Percentiles rank a stretch among this genome's conserved stretches.
Evolutionary conservation across 2,888 invertebrate species (phyloP).

Genomic region (Endotricha flammealis): DNA sequence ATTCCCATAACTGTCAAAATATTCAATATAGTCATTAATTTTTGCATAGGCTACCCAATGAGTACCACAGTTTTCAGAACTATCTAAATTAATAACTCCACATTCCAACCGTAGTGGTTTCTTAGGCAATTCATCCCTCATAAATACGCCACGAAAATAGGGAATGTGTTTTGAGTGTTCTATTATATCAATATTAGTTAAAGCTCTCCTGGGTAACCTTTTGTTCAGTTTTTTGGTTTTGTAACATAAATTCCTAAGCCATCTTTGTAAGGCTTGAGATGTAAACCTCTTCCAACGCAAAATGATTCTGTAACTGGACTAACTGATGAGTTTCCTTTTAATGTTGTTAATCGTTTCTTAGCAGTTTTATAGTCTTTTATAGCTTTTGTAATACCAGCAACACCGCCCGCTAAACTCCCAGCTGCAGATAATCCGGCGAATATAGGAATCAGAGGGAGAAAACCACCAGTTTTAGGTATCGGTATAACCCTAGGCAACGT

Average conservation of each 20-base stretch:
- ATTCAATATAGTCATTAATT: constrained; percentile 2
- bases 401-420: constrained; percentile 11
- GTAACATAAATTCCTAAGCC: too few relatives aligned
- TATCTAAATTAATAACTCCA: too few relatives aligned
- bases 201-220: too few relatives aligned
- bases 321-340: too few relatives aligned
- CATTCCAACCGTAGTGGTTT: constrained; percentile 1
- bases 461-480: too few relatives aligned
- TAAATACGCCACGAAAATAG: constrained; percentile 7
- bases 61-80: too few relatives aligned
- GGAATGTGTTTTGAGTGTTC: constrained; percentile 2
- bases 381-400: constrained; percentile 9
- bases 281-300: not conserved
- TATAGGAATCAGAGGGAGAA: constrained; percentile 12
- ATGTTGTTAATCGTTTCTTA: too few relatives aligned
- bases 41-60: constrained; percentile 8
- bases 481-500: constrained; percentile 3
- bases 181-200: constrained; percentile 8
- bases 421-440: constrained; percentile 11
- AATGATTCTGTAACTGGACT: too few relatives aligned
- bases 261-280: not conserved
- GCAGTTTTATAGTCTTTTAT: constrained; percentile 7
- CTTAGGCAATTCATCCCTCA: constrained; percentile 8
- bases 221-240: constrained; percentile 4
- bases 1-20: constrained; percentile 6